phyloP scores from a whole-genome alignment of 1,140 invertebrate genomes.

The Branchinecta lynchi region DNA sequence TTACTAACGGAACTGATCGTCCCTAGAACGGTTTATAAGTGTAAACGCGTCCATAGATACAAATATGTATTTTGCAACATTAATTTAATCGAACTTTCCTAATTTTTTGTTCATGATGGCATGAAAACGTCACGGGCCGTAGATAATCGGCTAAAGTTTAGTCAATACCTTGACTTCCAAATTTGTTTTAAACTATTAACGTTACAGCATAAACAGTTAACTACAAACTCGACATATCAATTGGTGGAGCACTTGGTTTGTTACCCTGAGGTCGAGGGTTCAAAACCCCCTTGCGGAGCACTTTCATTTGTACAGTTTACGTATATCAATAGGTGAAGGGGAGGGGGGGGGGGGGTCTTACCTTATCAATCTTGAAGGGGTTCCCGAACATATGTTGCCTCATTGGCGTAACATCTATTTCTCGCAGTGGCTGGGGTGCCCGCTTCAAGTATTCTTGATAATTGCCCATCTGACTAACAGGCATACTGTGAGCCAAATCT shows the following conservation, averaged over 20 bases:
- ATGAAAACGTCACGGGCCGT: too few species aligned
- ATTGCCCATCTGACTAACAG: constrained; percentile 95
- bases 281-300: too few species aligned
- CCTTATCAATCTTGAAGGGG: constrained; percentile 93
- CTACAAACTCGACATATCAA: constrained; percentile 14
- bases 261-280: background rate
- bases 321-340: background rate
- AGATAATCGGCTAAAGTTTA: too few species aligned
- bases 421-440: constrained; percentile 72
- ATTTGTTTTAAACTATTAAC: constrained; percentile 11
- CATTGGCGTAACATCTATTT: constrained; percentile 89
- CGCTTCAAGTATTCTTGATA: constrained; percentile 95
- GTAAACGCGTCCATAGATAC: too few species aligned
- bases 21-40: too few species aligned
- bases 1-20: too few species aligned
- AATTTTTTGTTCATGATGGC: too few species aligned
- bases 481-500: constrained; percentile 84
- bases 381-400: constrained; percentile 98
- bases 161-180: constrained; percentile 20
- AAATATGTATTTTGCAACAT: too few species aligned
- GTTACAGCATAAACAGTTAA: constrained; percentile 15
- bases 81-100: too few species aligned
- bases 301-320: background rate
- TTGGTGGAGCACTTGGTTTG: background rate
- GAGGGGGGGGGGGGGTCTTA: constrained; percentile 22